Evolutionary conservation across 2,888 invertebrate genomes (phyloP).

Genomic region (Drosophila pegasa): DNA sequence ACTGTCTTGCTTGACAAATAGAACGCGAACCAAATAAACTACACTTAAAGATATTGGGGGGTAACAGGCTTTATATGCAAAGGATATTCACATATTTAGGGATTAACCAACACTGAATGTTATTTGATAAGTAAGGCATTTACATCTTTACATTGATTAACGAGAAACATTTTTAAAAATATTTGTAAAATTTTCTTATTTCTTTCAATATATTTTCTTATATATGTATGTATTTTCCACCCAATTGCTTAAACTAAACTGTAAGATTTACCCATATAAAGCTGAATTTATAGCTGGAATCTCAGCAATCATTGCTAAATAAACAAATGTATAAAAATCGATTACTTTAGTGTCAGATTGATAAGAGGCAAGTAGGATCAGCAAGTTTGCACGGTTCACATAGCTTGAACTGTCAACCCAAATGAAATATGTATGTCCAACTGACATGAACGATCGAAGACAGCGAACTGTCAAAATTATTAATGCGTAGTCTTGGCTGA

Average conservation of each 20-base stretch:
- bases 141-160: not conserved
- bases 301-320: not conserved
- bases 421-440: constrained; percentile 19
- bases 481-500: constrained; percentile 7
- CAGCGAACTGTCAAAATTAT: constrained; percentile 41
- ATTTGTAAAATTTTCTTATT: not conserved
- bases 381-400: constrained; percentile 13
- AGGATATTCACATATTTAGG: not conserved
- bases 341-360: constrained; percentile 17
- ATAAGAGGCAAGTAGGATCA: constrained; percentile 20
- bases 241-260: constrained; percentile 7
- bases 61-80: too few relatives aligned
- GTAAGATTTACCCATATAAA: not conserved
- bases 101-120: constrained; percentile 3
- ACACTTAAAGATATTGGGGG: constrained; percentile 12
- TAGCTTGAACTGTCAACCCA: constrained; percentile 40
- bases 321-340: constrained; percentile 2
- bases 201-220: not conserved
- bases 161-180: not conserved
- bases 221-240: not conserved
- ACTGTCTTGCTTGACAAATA: constrained; percentile 21
- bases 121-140: not conserved
- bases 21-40: constrained; percentile 7
- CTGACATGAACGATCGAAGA: constrained; percentile 16
- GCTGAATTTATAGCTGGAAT: constrained; percentile 2